phyloP scores from a whole-genome alignment of 2,113 vertebrate species.

The Eupsittula cactorum region DNA sequence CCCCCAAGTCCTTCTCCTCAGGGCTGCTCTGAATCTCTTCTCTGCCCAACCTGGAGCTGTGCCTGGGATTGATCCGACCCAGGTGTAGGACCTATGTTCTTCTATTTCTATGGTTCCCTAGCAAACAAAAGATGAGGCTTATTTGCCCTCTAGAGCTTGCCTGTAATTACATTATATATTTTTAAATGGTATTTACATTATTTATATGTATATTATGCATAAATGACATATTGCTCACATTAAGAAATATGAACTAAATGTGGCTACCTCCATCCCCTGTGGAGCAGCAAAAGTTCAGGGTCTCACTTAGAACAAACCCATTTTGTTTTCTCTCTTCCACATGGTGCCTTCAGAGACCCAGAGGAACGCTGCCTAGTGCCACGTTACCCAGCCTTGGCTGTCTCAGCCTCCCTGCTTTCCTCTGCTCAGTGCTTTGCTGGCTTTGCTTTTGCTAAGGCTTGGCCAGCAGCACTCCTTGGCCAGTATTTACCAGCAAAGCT shows the following conservation, averaged over 20 bases:
- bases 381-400: neutral
- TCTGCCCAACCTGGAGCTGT: no score
- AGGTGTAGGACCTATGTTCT: neutral
- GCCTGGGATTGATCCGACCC: no score
- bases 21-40: no score
- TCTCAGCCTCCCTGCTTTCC: neutral
- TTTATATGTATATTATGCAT: neutral
- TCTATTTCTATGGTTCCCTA: neutral
- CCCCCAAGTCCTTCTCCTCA: no score
- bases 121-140: neutral
- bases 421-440: neutral
- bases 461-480: neutral
- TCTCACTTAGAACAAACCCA: neutral
- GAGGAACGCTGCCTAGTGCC: neutral
- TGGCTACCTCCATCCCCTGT: neutral
- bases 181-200: neutral
- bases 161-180: neutral
- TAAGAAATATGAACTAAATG: neutral
- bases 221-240: neutral
- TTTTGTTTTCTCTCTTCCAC: neutral
- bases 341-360: fast-evolving
- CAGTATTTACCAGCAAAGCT: neutral
- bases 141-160: neutral
- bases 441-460: neutral
- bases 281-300: neutral